Evolutionary conservation across 2,888 invertebrate genomes (phyloP).

Genomic region (Bombylius discolor): DNA sequence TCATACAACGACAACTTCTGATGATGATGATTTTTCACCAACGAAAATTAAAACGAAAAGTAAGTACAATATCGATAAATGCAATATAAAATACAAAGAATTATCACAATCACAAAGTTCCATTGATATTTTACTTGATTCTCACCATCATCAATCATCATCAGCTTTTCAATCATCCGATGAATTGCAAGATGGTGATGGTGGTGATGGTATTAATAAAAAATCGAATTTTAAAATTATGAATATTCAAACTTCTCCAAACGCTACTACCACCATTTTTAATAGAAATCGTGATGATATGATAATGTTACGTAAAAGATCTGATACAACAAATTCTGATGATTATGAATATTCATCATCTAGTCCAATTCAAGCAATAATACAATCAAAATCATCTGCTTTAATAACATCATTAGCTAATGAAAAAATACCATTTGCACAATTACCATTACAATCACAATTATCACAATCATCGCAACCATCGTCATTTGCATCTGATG

Average conservation of each 20-base stretch:
- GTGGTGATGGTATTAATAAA: background rate
- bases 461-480: background rate
- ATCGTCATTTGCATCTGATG: background rate
- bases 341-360: constrained; percentile 17
- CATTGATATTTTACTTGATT: constrained; percentile 8
- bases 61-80: constrained; percentile 10
- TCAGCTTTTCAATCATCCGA: background rate
- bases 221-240: too few species aligned
- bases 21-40: constrained; percentile 12
- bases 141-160: background rate
- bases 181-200: background rate
- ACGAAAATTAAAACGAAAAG: background rate
- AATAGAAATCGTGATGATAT: background rate
- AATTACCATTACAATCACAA: background rate
- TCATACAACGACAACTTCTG: constrained; percentile 9
- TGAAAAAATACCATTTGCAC: constrained; percentile 10
- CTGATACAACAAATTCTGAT: constrained; percentile 13
- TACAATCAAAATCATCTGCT: constrained; percentile 3
- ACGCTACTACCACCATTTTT: background rate
- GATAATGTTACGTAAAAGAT: constrained; percentile 6
- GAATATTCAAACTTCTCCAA: too few species aligned
- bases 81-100: constrained; percentile 14
- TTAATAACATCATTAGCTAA: constrained; percentile 17
- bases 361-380: constrained; percentile 16
- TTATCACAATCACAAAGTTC: constrained; percentile 11